phyloP scores from a whole-genome alignment of 2,797 vertebrate species.

The Silurus lanzhouensis region DNA sequence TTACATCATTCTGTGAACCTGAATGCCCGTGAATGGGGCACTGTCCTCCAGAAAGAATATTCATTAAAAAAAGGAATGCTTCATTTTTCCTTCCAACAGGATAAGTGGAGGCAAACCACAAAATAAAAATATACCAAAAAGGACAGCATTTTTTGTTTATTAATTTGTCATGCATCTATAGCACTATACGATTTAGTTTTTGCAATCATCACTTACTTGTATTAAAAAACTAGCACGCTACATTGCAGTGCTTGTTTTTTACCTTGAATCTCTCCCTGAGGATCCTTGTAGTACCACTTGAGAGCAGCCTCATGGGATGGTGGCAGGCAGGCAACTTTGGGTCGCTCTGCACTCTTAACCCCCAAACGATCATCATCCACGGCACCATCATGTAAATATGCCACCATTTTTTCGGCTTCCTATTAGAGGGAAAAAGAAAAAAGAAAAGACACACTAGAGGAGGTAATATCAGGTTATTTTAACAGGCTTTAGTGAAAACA shows the following conservation, averaged over 20 bases:
- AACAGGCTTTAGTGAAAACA: not conserved
- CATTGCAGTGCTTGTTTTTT: conserved; percentile 35
- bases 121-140: not conserved
- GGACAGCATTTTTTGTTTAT: not conserved
- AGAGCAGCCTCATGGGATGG: conserved; percentile 91
- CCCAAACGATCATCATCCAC: conserved; percentile 89
- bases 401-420: conserved; percentile 99
- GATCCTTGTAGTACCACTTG: conserved; percentile 99
- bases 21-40: not conserved
- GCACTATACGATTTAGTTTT: not conserved
- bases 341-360: conserved; percentile 83
- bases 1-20: not conserved
- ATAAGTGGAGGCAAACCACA: not conserved
- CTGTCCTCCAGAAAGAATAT: not conserved
- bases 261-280: conserved; percentile 99
- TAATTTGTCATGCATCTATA: not conserved
- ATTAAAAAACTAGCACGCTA: not conserved
- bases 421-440: conserved; percentile 54
- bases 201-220: not conserved
- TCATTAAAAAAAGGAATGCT: not conserved
- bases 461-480: not conserved
- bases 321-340: conserved; percentile 83
- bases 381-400: conserved; percentile 93
- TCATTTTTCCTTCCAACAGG: not conserved
- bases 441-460: not conserved